Conservation (phyloP, 1,140 invertebrate species). For the Phortica variegata region DNA sequence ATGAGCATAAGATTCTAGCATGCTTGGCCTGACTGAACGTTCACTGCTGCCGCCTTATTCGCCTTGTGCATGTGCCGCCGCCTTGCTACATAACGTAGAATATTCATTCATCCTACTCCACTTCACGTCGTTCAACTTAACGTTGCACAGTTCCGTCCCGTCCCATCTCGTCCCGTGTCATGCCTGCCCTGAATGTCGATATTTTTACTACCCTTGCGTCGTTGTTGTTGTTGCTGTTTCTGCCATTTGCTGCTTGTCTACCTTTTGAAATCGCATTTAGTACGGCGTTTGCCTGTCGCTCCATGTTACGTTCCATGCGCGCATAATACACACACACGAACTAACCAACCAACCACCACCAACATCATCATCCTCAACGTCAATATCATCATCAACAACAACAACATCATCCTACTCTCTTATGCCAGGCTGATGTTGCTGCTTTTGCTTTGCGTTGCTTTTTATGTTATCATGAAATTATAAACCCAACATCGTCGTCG, state of each 20-base stretch:
- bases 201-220: slow-evolving; percentile 26
- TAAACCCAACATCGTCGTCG: slow-evolving; percentile 33
- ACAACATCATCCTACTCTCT: too few species aligned
- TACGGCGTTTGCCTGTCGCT: slow-evolving; percentile 1
- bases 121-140: slow-evolving; percentile 9
- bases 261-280: slow-evolving; percentile 32
- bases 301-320: too few species aligned
- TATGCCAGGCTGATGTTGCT: slow-evolving; percentile 25
- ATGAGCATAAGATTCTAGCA: too few species aligned
- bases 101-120: too few species aligned
- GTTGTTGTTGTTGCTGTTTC: too few species aligned
- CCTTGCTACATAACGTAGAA: too few species aligned
- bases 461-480: slow-evolving; percentile 37
- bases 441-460: slow-evolving; percentile 18
- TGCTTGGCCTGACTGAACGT: too few species aligned
- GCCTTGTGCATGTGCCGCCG: slow-evolving; percentile 2
- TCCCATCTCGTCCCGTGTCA: slow-evolving; percentile 12
- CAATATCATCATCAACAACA: slow-evolving; percentile 18
- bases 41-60: background rate
- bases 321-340: background rate
- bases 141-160: background rate
- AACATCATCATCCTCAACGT: slow-evolving; percentile 7
- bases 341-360: slow-evolving; percentile 4
- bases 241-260: slow-evolving; percentile 25
- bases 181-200: background rate